Conservation (phyloP, 2,888 invertebrate genomes). For the Cephus rjabovi region DNA sequence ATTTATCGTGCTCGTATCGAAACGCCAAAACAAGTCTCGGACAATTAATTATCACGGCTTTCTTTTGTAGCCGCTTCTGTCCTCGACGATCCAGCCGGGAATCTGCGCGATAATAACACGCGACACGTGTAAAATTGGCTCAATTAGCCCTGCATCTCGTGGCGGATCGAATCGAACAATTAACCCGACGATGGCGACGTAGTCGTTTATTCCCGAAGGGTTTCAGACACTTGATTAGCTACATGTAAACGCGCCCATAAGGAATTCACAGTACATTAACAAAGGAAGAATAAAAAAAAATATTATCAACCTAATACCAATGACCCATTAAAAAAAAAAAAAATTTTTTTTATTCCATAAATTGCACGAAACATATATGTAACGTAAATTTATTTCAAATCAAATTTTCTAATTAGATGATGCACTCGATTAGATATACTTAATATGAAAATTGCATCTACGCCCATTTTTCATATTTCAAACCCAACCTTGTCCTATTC, state of each 20-base stretch:
- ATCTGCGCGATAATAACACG: neutral
- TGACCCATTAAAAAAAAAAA: neutral
- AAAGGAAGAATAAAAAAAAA: neutral
- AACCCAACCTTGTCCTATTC: neutral
- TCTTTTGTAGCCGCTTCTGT: neutral
- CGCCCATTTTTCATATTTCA: neutral
- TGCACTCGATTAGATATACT: too few species aligned
- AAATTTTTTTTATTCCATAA: neutral
- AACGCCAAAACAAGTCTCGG: neutral
- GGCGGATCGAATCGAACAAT: neutral
- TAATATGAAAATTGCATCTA: too few species aligned
- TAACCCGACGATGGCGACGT: neutral
- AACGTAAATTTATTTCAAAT: too few species aligned
- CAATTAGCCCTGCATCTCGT: neutral
- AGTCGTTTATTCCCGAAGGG: neutral
- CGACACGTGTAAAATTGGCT: slow-evolving; percentile 5
- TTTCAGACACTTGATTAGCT: too few species aligned
- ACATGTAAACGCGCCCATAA: neutral
- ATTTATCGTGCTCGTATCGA: neutral
- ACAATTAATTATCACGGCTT: slow-evolving; percentile 3
- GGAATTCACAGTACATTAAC: neutral
- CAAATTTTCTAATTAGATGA: too few species aligned
- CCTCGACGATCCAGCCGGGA: neutral
- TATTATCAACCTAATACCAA: neutral
- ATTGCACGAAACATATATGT: neutral